Conservation (phyloP, 2,113 vertebrate species). For the Catharus fuscescens region DNA sequence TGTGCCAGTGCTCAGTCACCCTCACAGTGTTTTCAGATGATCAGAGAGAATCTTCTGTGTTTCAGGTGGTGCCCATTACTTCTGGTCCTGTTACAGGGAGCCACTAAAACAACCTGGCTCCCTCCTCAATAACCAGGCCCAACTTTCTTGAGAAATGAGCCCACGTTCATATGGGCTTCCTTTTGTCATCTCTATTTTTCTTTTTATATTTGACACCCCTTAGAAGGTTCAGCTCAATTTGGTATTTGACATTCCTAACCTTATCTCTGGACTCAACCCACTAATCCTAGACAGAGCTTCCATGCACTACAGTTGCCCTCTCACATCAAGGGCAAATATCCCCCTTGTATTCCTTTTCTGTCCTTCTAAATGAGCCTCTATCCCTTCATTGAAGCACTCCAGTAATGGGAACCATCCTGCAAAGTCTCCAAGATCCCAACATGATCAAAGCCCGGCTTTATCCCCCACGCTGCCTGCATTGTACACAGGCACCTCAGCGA, state of each 20-base stretch:
- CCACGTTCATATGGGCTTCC: background rate
- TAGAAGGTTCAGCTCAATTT: background rate
- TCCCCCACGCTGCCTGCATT: background rate
- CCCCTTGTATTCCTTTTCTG: background rate
- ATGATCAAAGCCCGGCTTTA: background rate
- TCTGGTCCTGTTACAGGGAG: background rate
- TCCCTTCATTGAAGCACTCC: background rate
- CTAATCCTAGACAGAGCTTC: background rate
- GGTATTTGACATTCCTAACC: background rate
- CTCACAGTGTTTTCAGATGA: background rate
- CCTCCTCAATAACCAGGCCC: rapidly evolving
- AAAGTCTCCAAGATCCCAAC: background rate
- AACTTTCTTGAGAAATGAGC: background rate
- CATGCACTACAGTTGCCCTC: background rate
- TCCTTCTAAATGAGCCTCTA: background rate
- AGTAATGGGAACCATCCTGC: background rate
- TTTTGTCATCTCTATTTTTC: background rate
- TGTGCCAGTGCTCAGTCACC: background rate
- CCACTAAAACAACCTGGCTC: background rate
- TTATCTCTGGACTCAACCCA: background rate
- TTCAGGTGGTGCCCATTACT: background rate
- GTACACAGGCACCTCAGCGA: background rate
- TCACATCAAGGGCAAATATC: background rate
- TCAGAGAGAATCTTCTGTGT: background rate
- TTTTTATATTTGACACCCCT: background rate